phyloP scores from a whole-genome alignment of 2,888 invertebrate genomes.

The Acrobeloides nanus region DNA sequence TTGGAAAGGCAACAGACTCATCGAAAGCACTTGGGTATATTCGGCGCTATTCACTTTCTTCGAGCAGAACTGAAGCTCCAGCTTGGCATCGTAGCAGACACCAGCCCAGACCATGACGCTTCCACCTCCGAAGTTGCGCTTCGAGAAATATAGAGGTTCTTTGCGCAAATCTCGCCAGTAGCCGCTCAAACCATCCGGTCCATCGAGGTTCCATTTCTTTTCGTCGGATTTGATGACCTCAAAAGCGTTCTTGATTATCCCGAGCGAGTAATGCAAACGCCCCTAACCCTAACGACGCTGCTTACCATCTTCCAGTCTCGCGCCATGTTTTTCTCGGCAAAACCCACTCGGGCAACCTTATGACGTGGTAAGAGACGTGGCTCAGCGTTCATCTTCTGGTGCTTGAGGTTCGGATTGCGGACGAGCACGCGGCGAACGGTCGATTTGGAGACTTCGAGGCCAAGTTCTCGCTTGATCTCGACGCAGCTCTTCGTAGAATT shows the following conservation, averaged over 20 bases:
- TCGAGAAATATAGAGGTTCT: slow-evolving; percentile 19
- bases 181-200: slow-evolving; percentile 27
- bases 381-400: slow-evolving; percentile 2
- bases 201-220: too few relatives aligned
- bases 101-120: slow-evolving; percentile 32
- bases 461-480: slow-evolving; percentile 6
- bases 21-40: slow-evolving; percentile 10
- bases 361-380: slow-evolving; percentile 6
- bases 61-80: background rate
- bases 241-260: slow-evolving; percentile 2
- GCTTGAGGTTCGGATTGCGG: background rate
- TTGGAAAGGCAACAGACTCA: slow-evolving; percentile 17
- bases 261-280: background rate
- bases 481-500: background rate
- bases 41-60: slow-evolving; percentile 11
- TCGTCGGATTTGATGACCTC: slow-evolving; percentile 33
- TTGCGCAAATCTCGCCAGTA: slow-evolving; percentile 33
- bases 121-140: slow-evolving; percentile 29
- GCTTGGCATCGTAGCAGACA: slow-evolving; percentile 5
- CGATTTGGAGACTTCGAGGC: background rate
- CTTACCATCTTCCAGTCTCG: slow-evolving; percentile 4
- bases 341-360: slow-evolving; percentile 10
- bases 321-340: slow-evolving; percentile 10
- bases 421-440: slow-evolving; percentile 6
- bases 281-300: background rate